Evolutionary conservation across 2,888 invertebrate species (phyloP).

Genomic region (Asteroscopus sphinx): DNA sequence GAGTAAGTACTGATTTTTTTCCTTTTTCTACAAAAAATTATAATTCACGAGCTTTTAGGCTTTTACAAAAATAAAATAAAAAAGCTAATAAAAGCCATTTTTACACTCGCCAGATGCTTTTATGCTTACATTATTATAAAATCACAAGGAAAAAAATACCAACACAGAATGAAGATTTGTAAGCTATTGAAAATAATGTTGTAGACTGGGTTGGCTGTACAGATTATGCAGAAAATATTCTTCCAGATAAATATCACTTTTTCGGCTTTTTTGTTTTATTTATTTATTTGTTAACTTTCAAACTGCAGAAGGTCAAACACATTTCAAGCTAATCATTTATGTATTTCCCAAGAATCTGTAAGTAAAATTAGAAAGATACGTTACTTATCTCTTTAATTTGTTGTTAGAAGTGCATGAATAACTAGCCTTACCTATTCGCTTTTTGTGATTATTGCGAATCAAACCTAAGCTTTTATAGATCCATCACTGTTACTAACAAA

Average conservation of each 20-base stretch:
- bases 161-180: conserved; percentile 36
- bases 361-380: conserved; percentile 32
- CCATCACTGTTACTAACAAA: neutral
- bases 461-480: conserved; percentile 25
- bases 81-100: conserved; percentile 59
- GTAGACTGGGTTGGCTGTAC: conserved; percentile 72
- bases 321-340: conserved; percentile 39
- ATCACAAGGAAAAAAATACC: conserved; percentile 34
- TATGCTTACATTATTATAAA: conserved; percentile 58
- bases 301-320: conserved; percentile 25
- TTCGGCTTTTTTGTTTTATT: conserved; percentile 43
- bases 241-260: conserved; percentile 13
- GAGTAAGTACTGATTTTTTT: conserved; percentile 80
- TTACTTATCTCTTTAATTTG: conserved; percentile 8
- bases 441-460: conserved; percentile 8
- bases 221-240: conserved; percentile 15
- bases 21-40: conserved; percentile 54
- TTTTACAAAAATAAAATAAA: conserved; percentile 63
- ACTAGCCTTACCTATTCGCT: conserved; percentile 19
- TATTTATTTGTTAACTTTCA: conserved; percentile 13
- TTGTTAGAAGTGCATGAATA: conserved; percentile 18
- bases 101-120: conserved; percentile 50
- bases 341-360: conserved; percentile 18
- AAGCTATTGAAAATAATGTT: conserved; percentile 58
- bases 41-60: conserved; percentile 69